phyloP scores from a whole-genome alignment of 2,113 vertebrate species.

The Talpa occidentalis region DNA sequence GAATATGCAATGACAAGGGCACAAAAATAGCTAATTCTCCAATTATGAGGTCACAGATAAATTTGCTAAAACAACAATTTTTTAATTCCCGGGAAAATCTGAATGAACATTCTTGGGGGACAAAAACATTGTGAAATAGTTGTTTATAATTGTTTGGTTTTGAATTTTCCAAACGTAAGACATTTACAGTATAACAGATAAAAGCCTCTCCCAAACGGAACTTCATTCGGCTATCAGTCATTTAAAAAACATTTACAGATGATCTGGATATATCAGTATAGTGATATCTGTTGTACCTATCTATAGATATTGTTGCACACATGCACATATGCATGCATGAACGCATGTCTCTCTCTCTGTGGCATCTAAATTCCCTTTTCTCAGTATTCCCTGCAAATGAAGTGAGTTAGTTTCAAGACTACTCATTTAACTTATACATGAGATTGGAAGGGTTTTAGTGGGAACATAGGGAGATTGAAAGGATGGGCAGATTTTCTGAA shows the following conservation, averaged over 20 bases:
- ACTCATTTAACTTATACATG: background rate
- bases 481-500: background rate
- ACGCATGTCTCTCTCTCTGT: background rate
- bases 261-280: background rate
- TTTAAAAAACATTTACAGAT: background rate
- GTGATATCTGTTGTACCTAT: background rate
- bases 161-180: background rate
- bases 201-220: background rate
- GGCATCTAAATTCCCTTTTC: slow-evolving; percentile 8
- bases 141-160: background rate
- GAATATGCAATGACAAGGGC: background rate
- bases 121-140: background rate
- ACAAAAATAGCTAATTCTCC: background rate
- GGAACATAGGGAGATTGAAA: background rate
- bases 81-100: background rate
- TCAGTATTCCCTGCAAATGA: background rate
- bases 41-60: background rate
- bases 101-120: background rate
- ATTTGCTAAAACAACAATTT: background rate
- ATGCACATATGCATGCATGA: background rate
- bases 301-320: background rate
- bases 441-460: background rate
- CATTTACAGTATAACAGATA: background rate
- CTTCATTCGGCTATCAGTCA: background rate
- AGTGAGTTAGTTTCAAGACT: background rate